Conservation (phyloP, 2,888 invertebrate species). For the Nemapogon koenigi region DNA sequence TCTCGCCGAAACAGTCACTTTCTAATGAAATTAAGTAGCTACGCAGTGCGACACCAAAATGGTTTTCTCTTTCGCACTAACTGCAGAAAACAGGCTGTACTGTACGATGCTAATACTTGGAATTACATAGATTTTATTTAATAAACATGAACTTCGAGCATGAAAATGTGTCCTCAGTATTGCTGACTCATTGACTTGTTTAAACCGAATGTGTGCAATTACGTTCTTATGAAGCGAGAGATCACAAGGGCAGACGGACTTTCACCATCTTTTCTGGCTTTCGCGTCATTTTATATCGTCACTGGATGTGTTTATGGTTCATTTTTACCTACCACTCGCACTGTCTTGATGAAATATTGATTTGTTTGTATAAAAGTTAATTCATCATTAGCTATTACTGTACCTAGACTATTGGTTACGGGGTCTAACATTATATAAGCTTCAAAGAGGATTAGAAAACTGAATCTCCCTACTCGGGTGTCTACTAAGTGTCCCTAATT, state of each 20-base stretch:
- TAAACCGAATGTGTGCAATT: constrained; percentile 44
- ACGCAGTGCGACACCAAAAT: constrained; percentile 20
- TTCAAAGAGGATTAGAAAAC: too few relatives aligned
- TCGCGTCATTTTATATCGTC: background rate
- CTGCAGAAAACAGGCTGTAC: background rate
- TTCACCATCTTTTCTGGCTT: constrained; percentile 43
- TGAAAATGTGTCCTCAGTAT: constrained; percentile 27
- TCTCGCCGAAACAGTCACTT: constrained; percentile 50
- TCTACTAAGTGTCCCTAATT: too few relatives aligned
- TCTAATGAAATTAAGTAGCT: constrained; percentile 49
- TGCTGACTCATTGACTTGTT: constrained; percentile 39
- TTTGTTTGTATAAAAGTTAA: too few relatives aligned
- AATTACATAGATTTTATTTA: too few relatives aligned
- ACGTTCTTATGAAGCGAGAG: constrained; percentile 46
- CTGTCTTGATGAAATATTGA: too few relatives aligned
- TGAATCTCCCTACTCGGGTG: too few relatives aligned
- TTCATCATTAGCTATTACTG: too few relatives aligned
- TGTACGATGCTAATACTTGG: too few relatives aligned
- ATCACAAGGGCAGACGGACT: constrained; percentile 56
- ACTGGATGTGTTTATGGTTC: background rate
- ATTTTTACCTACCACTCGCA: too few relatives aligned
- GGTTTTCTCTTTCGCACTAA: background rate
- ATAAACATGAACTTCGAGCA: too few relatives aligned
- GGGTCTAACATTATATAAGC: too few relatives aligned
- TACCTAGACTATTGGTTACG: too few relatives aligned